Evolutionary conservation across 2,113 vertebrate genomes (phyloP).

Genomic region (Noturus placidus): DNA sequence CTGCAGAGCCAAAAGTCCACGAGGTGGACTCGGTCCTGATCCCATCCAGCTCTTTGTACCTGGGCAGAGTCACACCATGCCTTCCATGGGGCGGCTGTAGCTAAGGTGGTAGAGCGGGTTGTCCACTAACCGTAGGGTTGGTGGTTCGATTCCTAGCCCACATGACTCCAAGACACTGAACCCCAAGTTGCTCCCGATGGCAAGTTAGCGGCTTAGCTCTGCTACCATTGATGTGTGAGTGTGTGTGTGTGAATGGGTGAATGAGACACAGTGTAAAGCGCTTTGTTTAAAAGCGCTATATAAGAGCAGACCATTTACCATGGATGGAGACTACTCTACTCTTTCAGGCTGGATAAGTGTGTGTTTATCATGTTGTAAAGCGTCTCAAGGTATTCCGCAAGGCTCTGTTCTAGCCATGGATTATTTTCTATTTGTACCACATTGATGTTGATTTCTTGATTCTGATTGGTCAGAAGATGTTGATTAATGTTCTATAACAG

Average conservation of each 20-base stretch:
- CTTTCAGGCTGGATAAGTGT: not conserved
- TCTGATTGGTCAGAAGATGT: not conserved
- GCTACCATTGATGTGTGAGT: too few relatives aligned
- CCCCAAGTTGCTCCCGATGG: too few relatives aligned
- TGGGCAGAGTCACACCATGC: not conserved
- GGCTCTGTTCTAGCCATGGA: not conserved
- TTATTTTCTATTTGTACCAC: not conserved
- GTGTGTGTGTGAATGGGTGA: too few relatives aligned
- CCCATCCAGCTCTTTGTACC: not conserved
- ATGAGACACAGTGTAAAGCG: too few relatives aligned
- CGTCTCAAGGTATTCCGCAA: not conserved
- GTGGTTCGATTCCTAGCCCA: too few relatives aligned
- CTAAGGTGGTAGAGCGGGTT: too few relatives aligned
- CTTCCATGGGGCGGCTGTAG: too few relatives aligned
- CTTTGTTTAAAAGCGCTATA: too few relatives aligned
- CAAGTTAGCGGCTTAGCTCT: too few relatives aligned
- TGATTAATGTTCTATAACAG: not conserved
- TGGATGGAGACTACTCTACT: not conserved
- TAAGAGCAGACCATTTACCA: too few relatives aligned
- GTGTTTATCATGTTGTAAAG: not conserved
- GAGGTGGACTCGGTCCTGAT: not conserved
- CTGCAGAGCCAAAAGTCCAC: not conserved
- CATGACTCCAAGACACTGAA: too few relatives aligned
- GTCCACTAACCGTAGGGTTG: too few relatives aligned
- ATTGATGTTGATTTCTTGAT: not conserved